Percentiles rank a stretch among this genome's conserved stretches.
Evolutionary conservation across 2,797 vertebrate species (phyloP).

Genomic region (Falco peregrinus): DNA sequence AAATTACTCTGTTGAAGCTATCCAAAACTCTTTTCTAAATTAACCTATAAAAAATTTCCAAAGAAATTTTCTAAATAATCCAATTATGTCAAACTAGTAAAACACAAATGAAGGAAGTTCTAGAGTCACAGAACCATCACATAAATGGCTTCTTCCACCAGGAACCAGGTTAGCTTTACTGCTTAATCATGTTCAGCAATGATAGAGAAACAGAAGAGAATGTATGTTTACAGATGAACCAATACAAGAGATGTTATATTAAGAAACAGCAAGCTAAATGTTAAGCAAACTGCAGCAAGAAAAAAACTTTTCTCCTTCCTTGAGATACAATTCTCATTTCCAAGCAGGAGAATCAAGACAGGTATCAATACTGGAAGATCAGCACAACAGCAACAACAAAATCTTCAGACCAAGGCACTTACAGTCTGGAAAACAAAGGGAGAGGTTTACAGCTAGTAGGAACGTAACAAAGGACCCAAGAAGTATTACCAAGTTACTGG

Average conservation of each 20-base stretch:
- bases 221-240: not conserved
- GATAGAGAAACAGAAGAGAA: not conserved
- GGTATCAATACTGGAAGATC: not conserved
- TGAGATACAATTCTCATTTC: not conserved
- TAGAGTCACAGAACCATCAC: not conserved
- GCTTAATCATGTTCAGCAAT: not conserved
- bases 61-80: not conserved
- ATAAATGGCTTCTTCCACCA: not conserved
- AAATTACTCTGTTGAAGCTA: not conserved
- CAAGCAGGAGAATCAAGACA: not conserved
- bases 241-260: not conserved
- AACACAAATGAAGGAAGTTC: not conserved
- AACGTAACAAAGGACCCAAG: not conserved
- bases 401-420: not conserved
- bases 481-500: not conserved
- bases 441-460: not conserved
- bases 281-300: not conserved
- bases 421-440: not conserved
- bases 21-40: not conserved
- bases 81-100: not conserved
- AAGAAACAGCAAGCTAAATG: not conserved
- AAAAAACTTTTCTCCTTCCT: not conserved
- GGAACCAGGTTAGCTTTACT: not conserved
- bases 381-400: not conserved
- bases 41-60: not conserved